phyloP scores from a whole-genome alignment of 2,797 vertebrate genomes.

The Manis pentadactyla region DNA sequence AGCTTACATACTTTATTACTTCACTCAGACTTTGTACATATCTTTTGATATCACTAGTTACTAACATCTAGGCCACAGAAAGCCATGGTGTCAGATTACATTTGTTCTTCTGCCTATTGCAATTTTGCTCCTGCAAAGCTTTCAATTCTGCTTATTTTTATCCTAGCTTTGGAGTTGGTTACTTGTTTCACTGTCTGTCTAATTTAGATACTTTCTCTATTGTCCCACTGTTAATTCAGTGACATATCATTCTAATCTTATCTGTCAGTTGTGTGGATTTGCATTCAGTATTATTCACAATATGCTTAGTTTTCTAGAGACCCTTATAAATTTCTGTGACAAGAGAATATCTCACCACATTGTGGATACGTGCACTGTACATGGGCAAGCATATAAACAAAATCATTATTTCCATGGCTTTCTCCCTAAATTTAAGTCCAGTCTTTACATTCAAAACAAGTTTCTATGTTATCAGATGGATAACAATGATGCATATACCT shows the following conservation, averaged over 20 bases:
- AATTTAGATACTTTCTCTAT: conserved; percentile 55
- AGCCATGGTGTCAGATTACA: conserved; percentile 42
- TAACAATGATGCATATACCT: background rate
- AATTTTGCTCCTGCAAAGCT: conserved; percentile 27
- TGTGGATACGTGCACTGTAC: background rate
- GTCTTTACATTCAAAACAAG: background rate
- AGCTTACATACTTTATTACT: background rate
- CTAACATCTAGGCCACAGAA: background rate
- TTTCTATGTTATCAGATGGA: background rate
- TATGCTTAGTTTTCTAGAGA: conserved; percentile 15
- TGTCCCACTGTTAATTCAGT: conserved; percentile 28
- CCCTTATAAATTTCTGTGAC: background rate
- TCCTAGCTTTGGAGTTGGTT: conserved; percentile 5
- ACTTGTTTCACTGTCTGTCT: conserved; percentile 52
- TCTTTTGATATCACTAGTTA: background rate
- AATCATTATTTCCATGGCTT: background rate
- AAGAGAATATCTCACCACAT: background rate
- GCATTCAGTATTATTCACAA: background rate
- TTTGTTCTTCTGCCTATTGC: conserved; percentile 39
- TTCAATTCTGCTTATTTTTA: conserved; percentile 61
- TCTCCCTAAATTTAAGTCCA: background rate
- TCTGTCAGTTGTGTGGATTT: conserved; percentile 30
- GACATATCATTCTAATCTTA: background rate
- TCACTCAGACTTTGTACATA: background rate
- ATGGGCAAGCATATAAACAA: background rate